A percentile compares a stretch with the other conserved stretches of the same genome.
These are phyloP conservation scores for Cyphomyrmex costatus DNA, from an alignment of 1,140 invertebrate genomes.

Conservation along the genomic window DNA sequence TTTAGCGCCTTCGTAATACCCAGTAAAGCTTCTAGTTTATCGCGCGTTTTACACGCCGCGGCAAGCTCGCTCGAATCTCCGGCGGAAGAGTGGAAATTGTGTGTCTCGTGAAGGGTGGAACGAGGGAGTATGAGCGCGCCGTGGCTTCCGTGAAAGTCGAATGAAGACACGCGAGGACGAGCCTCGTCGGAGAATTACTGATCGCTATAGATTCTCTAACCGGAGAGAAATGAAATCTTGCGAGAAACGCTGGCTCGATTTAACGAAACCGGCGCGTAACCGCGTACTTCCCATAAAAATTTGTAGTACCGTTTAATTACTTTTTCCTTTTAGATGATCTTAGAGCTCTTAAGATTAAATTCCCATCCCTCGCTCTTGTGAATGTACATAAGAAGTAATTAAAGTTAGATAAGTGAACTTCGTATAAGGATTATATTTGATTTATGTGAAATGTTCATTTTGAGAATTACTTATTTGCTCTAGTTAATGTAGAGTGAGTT, in stretches of 20 bases:
- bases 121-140: background rate
- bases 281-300: background rate
- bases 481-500: background rate
- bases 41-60: slow-evolving; percentile 68
- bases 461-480: background rate
- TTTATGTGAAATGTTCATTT: background rate
- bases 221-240: background rate
- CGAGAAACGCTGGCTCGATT: too few species aligned
- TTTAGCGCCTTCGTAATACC: slow-evolving; percentile 73
- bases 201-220: slow-evolving; percentile 14
- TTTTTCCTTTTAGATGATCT: background rate
- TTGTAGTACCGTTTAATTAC: background rate
- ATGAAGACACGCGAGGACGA: background rate
- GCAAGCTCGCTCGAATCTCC: slow-evolving; percentile 14
- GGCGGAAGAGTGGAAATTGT: slow-evolving; percentile 59
- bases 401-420: background rate
- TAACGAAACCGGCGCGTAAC: background rate
- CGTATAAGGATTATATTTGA: background rate
- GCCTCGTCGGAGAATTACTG: background rate
- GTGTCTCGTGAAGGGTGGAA: background rate
- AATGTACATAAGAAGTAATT: background rate
- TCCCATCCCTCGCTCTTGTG: background rate
- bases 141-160: slow-evolving; percentile 14
- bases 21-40: slow-evolving; percentile 74
- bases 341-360: background rate